These are phyloP conservation scores for Silurus aristotelis DNA, from an alignment of 2,797 vertebrate genomes.

Conservation along the genomic window DNA sequence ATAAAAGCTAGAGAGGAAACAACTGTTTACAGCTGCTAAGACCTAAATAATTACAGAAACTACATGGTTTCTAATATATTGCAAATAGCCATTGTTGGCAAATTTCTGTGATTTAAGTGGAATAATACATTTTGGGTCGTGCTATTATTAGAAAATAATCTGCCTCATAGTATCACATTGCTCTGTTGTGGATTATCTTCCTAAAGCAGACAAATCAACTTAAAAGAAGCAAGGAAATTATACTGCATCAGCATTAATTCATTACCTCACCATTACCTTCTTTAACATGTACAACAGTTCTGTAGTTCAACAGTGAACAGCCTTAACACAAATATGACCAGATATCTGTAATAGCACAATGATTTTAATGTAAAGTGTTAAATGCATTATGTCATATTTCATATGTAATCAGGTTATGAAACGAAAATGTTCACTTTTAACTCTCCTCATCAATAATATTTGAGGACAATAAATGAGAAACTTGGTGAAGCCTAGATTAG, in stretches of 20 bases:
- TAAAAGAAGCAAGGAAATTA: not conserved
- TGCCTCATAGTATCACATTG: not conserved
- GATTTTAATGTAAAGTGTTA: not conserved
- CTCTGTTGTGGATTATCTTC: not conserved
- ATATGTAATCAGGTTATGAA: not conserved
- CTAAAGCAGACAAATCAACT: not conserved
- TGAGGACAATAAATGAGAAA: not conserved
- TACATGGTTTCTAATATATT: not conserved
- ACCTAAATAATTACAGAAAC: not conserved
- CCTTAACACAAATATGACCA: not conserved
- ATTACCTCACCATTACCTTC: not conserved
- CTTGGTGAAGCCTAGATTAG: slow-evolving; percentile 22
- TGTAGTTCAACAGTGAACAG: not conserved
- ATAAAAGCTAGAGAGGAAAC: not conserved
- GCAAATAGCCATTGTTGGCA: not conserved
- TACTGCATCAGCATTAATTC: not conserved
- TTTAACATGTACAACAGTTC: not conserved
- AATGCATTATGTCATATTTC: not conserved
- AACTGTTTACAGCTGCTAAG: not conserved
- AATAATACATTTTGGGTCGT: not conserved
- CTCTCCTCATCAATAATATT: not conserved
- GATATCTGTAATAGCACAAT: not conserved
- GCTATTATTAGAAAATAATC: not conserved
- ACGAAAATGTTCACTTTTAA: not conserved
- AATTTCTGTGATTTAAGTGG: too few relatives aligned